Evolutionary conservation across 2,113 vertebrate species (phyloP), one percentile per base, ranked within the genome.

Genomic region (Rutilus rutilus): DNA sequence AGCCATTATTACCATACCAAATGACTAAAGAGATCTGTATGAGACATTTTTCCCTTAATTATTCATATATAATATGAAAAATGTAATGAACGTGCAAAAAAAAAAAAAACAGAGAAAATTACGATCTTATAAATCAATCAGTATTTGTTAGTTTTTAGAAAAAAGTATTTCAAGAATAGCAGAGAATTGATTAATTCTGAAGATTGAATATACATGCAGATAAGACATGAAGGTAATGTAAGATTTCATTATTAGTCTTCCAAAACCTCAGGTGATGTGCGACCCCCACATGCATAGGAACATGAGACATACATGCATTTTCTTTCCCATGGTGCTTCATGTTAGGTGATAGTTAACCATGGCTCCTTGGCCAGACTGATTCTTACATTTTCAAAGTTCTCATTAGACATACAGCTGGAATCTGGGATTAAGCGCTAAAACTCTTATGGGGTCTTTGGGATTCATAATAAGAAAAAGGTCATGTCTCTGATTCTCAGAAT

Each of bases 391-490:
- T 77, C 17, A 81, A 65, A 30, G 59, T 82, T 27, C 17, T 67
- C 17, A 45, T 82, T 39, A 50, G n/a, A 27, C 60, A 50, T 67
- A 17, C 5, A 67, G 25, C 6, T 67, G 27, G 27, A 67, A 67
- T 82, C 62, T 52, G 42, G 62, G 17, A 67, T 33, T 19, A 67
- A 67, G 42, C 23, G 39, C 17, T 52, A 52, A 82, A 82, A 67
- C 62, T 82, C 25, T 23, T 67, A 23, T 50, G 47, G 42, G 42
- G 33, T 80, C 57, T 27, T 81, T 65, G 78, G 19, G 45, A 45
- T 45, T 52, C 27, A 67, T 67, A 67, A 33, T 82, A 23, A 82
- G 62, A 67, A 27, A 82, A 25, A 50, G 25, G 79, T 52, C 60
- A 82, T 21, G 17, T 82, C 10, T 82, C 12, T 82, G 62, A 69